Base-by-base conservation (phyloP, 2,888 invertebrate genomes). In the Trichopria drosophilae region DNA sequence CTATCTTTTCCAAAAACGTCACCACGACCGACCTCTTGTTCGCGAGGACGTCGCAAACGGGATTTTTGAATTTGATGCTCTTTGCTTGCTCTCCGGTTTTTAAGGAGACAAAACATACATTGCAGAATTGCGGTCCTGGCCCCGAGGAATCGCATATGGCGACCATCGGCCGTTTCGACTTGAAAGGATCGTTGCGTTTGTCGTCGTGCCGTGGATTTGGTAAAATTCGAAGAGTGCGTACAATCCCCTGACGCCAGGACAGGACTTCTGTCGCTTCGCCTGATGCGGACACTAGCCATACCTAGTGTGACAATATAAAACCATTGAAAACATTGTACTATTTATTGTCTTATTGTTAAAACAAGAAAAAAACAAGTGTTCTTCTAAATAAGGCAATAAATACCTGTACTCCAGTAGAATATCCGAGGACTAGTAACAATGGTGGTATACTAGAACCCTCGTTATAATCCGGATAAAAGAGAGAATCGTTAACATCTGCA, bases 211-310 rank as follows among this genome's bases (percentile, higher is more conserved):
- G 80, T 57, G 95, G 94, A 49, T 86, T 86, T 6, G 94, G 93
- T 69, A 97, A 80, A 64, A 97, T 81, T 73, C 90, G 85, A 59
- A 96, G 80, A 46, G 86, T 82, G 52, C 86, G 82, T 39, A 96
- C 91, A 57, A 88, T 85, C 43, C 95, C 94, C 76, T 96, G 94
- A 42, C 94, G 82, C 87, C 95, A 93, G 3, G 96, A 95, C 52
- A 98, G 77, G 19, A 97, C 90, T 77, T 97, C 97, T 53, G 90
- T 88, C 2, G 96, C 97, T 73, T 97, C 96, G 16, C 97, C 96
- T 63, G 86, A 89, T 6, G 90, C 88, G 12, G 88, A 86, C 55
- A 93, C 83, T 44, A 88, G 81, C 93, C 93, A 93, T 34, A 91
- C 87, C 85, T 92, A 76, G 18, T 22, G 75, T 51, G 32, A 35